These are phyloP conservation scores for Chlorospingus flavigularis DNA, from an alignment of 2,797 vertebrate species.

Conservation along the genomic window DNA sequence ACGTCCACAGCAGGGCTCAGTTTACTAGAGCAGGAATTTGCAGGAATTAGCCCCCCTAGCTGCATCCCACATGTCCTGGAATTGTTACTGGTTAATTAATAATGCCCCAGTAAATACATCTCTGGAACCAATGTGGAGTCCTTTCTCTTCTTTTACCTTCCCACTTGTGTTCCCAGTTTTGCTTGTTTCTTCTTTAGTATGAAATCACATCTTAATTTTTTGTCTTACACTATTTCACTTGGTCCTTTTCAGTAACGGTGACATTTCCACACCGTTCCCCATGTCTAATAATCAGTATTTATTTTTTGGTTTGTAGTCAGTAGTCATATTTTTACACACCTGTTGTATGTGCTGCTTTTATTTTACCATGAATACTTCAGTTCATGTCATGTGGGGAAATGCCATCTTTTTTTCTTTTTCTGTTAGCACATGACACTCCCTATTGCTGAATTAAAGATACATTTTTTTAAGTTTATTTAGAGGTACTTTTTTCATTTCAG, in stretches of 20 bases:
- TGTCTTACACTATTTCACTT: background rate
- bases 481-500: background rate
- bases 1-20: background rate
- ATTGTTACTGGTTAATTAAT: background rate
- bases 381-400: constrained; percentile 5
- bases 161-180: background rate
- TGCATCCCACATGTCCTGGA: background rate
- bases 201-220: constrained; percentile 13
- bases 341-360: background rate
- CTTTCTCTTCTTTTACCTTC: background rate
- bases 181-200: background rate
- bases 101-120: background rate
- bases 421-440: constrained; percentile 3
- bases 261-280: background rate
- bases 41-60: background rate
- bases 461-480: background rate
- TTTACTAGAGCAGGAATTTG: background rate
- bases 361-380: background rate
- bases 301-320: background rate
- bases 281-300: background rate
- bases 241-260: background rate
- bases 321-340: background rate
- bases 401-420: background rate
- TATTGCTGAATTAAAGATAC: background rate
- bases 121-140: background rate